Conservation (phyloP, 2,888 invertebrate genomes). For the Apotomis capreana region DNA sequence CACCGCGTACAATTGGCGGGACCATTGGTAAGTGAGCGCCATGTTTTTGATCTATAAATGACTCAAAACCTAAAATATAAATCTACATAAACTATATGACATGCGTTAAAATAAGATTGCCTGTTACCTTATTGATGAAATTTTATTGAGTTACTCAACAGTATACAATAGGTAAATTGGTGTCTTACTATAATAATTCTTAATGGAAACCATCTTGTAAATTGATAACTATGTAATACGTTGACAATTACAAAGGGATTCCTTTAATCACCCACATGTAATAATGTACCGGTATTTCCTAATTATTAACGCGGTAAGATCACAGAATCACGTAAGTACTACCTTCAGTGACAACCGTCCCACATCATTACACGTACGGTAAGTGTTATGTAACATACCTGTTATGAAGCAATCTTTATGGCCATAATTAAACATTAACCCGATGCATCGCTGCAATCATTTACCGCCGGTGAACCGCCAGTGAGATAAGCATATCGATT, state of each 20-base stretch:
- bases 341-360: slow-evolving; percentile 7
- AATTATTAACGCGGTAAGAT: slow-evolving; percentile 4
- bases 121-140: slow-evolving; percentile 6
- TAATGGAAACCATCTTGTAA: slow-evolving; percentile 11
- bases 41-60: too few relatives aligned
- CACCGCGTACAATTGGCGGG: not conserved
- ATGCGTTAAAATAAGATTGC: not conserved
- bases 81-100: not conserved
- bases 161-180: not conserved
- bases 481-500: slow-evolving; percentile 74
- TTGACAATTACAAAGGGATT: not conserved
- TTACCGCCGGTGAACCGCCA: slow-evolving; percentile 71
- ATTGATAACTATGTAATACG: not conserved
- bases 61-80: too few relatives aligned
- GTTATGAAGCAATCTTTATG: slow-evolving; percentile 37
- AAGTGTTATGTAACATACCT: slow-evolving; percentile 37
- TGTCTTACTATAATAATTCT: not conserved
- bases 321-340: not conserved
- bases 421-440: slow-evolving; percentile 68
- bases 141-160: slow-evolving; percentile 2
- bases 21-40: not conserved
- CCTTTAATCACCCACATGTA: not conserved
- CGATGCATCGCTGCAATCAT: slow-evolving; percentile 67
- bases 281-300: not conserved
- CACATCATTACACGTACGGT: slow-evolving; percentile 17